Conservation (phyloP, 1,140 invertebrate species). For the Globodera rostochiensis region DNA sequence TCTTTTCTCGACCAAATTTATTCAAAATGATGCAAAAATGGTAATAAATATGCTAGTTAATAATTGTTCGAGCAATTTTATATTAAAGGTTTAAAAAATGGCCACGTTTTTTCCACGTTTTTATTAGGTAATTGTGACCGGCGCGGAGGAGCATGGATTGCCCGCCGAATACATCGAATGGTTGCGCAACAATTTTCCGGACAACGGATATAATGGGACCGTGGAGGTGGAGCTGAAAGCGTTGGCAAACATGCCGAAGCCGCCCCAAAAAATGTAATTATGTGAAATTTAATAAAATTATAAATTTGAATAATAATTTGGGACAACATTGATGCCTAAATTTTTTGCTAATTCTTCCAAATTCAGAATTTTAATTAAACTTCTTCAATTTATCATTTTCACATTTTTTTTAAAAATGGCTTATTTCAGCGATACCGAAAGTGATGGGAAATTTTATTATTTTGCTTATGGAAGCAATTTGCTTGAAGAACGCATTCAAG, state of each 20-base stretch:
- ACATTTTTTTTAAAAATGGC: not conserved
- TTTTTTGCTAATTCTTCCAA: too few relatives aligned
- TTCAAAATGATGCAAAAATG: too few relatives aligned
- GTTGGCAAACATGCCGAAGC: slow-evolving; percentile 22
- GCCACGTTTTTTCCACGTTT: too few relatives aligned
- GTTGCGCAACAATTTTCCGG: slow-evolving; percentile 32
- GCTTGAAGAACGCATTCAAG: slow-evolving; percentile 53
- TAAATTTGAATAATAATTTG: too few relatives aligned
- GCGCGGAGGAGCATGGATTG: slow-evolving; percentile 53
- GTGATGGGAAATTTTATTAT: slow-evolving; percentile 44
- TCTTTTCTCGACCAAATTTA: too few relatives aligned
- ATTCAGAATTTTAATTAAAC: too few relatives aligned
- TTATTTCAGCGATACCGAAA: not conserved
- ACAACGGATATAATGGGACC: slow-evolving; percentile 52
- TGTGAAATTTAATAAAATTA: too few relatives aligned
- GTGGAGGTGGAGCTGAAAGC: slow-evolving; percentile 44
- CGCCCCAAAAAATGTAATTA: not conserved
- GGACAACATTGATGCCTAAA: too few relatives aligned
- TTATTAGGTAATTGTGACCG: slow-evolving; percentile 53
- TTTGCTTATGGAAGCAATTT: slow-evolving; percentile 55
- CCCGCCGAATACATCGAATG: slow-evolving; percentile 47
- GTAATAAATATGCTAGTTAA: too few relatives aligned
- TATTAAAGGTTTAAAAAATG: too few relatives aligned
- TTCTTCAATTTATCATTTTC: not conserved
- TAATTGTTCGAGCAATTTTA: too few relatives aligned